Evolutionary conservation across 2,113 vertebrate species (phyloP).

Genomic region (Paracanthobrama guichenoti): DNA sequence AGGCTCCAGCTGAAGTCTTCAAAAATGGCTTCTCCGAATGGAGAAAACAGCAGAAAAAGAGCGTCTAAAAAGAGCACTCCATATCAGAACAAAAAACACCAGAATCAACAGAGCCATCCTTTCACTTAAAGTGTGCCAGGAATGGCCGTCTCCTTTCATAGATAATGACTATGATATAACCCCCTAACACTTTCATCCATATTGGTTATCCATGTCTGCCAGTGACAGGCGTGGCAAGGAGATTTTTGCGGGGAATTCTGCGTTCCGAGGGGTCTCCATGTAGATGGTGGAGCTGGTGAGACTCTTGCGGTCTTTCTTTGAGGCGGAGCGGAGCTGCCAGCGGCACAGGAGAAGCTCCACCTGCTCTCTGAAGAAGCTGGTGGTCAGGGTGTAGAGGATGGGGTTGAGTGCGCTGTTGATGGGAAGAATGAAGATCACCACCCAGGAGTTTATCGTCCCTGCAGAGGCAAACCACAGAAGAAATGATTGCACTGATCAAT

Average conservation of each 20-base stretch:
- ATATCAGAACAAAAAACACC: background rate
- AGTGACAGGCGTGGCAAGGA: slow-evolving; percentile 68
- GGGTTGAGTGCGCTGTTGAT: slow-evolving; percentile 84
- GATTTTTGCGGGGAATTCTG: slow-evolving; percentile 60
- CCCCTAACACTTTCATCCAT: slow-evolving; percentile 58
- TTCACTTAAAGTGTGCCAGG: background rate
- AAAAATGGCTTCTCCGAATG: background rate
- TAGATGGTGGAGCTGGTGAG: slow-evolving; percentile 70
- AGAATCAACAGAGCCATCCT: background rate
- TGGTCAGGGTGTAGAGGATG: slow-evolving; percentile 81
- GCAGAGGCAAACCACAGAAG: slow-evolving; percentile 38
- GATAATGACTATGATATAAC: slow-evolving; percentile 30
- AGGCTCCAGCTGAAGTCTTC: background rate
- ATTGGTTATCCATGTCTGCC: slow-evolving; percentile 63
- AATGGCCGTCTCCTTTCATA: background rate
- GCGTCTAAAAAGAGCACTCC: background rate
- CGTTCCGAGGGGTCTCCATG: slow-evolving; percentile 60
- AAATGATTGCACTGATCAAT: too few species aligned
- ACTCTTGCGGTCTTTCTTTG: slow-evolving; percentile 73
- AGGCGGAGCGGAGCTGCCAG: slow-evolving; percentile 67
- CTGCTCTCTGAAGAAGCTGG: slow-evolving; percentile 83
- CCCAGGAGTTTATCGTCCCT: slow-evolving; percentile 80
- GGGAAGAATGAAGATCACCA: slow-evolving; percentile 81
- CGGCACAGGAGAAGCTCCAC: slow-evolving; percentile 77
- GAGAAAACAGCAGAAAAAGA: background rate